These are phyloP conservation scores for Doris montereyensis DNA, from an alignment of 2,888 invertebrate species.

Conservation along the genomic window DNA sequence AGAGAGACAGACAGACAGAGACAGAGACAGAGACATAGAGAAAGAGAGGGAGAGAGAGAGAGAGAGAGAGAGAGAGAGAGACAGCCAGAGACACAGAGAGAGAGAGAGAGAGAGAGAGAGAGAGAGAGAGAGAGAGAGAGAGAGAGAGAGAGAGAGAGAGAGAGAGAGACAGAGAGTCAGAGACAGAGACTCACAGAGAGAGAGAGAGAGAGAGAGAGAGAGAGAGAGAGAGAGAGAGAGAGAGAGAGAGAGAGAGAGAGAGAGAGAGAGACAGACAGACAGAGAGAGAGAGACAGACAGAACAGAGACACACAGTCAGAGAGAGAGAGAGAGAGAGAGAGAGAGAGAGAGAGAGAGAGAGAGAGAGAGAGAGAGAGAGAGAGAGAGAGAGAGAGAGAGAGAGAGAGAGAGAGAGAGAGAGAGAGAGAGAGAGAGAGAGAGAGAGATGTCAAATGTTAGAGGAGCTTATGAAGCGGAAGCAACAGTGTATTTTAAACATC, in stretches of 20 bases:
- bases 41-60: background rate
- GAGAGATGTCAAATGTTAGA: background rate
- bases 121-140: background rate
- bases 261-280: background rate
- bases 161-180: slow-evolving; percentile 18
- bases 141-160: slow-evolving; percentile 30
- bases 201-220: background rate
- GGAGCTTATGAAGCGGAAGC: background rate
- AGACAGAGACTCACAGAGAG: slow-evolving; percentile 5
- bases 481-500: no score
- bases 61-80: background rate
- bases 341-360: slow-evolving; percentile 15
- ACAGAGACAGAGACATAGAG: background rate
- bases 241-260: slow-evolving; percentile 12
- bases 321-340: slow-evolving; percentile 10
- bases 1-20: background rate
- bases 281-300: background rate
- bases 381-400: slow-evolving; percentile 28
- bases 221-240: background rate
- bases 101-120: slow-evolving; percentile 23
- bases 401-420: slow-evolving; percentile 17
- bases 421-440: background rate
- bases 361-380: slow-evolving; percentile 30
- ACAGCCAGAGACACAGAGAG: slow-evolving; percentile 16
- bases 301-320: background rate